A percentile compares a stretch with the other conserved stretches of the same genome.
These are phyloP conservation scores for Crambe crambe DNA, from an alignment of 37 sponge, comb jelly and placozoan species.

Conservation along the genomic window DNA sequence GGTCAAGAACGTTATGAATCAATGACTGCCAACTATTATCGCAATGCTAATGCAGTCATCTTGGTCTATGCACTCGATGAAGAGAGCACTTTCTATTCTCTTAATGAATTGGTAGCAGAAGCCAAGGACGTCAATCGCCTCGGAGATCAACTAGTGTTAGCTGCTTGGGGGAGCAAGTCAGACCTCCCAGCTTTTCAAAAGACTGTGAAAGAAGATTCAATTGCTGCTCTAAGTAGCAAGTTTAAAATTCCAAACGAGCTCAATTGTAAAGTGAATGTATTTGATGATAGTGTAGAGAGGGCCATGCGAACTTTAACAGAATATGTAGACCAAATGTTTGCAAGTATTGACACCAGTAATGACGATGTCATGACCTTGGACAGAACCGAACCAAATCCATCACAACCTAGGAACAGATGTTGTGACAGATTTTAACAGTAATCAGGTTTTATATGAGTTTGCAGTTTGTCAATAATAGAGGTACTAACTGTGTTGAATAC, in stretches of 20 bases:
- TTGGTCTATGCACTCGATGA: constrained; percentile 45
- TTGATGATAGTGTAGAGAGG: constrained; percentile 8
- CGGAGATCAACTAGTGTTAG: constrained; percentile 25
- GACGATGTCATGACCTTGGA: neutral
- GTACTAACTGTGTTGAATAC: no score
- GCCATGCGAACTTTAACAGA: constrained; percentile 11
- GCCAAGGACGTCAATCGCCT: constrained; percentile 5
- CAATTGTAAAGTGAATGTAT: constrained; percentile 20
- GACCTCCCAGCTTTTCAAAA: neutral
- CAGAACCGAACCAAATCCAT: no score
- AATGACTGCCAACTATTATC: constrained; percentile 64
- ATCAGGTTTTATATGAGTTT: no score
- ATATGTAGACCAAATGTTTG: neutral
- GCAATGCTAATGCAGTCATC: constrained; percentile 52
- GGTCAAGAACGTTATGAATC: constrained; percentile 41
- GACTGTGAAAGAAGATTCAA: constrained; percentile 7
- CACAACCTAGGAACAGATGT: no score
- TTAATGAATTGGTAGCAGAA: constrained; percentile 43
- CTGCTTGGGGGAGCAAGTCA: constrained; percentile 57
- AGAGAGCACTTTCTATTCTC: constrained; percentile 16
- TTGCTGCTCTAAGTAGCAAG: neutral
- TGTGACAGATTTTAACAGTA: no score
- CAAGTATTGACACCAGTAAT: neutral
- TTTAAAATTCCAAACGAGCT: constrained; percentile 4
- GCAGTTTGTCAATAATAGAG: no score